Evolutionary conservation across 1,140 invertebrate genomes (phyloP).

Genomic region (Microvelia longipes): DNA sequence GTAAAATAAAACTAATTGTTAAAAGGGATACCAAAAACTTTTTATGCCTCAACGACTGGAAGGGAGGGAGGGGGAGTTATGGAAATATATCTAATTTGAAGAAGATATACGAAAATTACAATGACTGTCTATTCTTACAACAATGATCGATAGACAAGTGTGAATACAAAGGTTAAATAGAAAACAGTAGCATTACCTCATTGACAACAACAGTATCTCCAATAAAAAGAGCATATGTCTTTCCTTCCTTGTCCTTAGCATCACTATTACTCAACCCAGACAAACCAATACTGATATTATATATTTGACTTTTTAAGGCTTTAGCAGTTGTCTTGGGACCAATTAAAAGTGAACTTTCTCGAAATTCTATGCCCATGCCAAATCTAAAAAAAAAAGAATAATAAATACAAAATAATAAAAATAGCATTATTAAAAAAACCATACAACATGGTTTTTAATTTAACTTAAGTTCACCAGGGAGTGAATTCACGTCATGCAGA

Average conservation of each 20-base stretch:
- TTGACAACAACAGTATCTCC: slow-evolving; percentile 93
- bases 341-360: slow-evolving; percentile 83
- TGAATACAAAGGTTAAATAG: not conserved
- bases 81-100: too few relatives aligned
- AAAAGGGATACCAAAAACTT: too few relatives aligned
- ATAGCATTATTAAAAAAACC: too few relatives aligned
- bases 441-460: too few relatives aligned
- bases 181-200: slow-evolving; percentile 38
- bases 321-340: slow-evolving; percentile 68
- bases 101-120: too few relatives aligned
- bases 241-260: slow-evolving; percentile 68
- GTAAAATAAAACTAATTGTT: too few relatives aligned
- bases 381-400: slow-evolving; percentile 39
- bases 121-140: too few relatives aligned
- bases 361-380: slow-evolving; percentile 95
- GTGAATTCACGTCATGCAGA: not conserved
- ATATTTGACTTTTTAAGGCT: slow-evolving; percentile 91
- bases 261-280: slow-evolving; percentile 72
- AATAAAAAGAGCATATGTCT: slow-evolving; percentile 86
- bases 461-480: not conserved
- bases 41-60: too few relatives aligned
- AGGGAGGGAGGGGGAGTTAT: too few relatives aligned
- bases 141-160: too few relatives aligned
- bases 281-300: slow-evolving; percentile 89
- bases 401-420: not conserved